Evolutionary conservation across 2,888 invertebrate genomes (phyloP), one percentile per base, ranked within the genome.

Genomic region (Chalcis sispes): DNA sequence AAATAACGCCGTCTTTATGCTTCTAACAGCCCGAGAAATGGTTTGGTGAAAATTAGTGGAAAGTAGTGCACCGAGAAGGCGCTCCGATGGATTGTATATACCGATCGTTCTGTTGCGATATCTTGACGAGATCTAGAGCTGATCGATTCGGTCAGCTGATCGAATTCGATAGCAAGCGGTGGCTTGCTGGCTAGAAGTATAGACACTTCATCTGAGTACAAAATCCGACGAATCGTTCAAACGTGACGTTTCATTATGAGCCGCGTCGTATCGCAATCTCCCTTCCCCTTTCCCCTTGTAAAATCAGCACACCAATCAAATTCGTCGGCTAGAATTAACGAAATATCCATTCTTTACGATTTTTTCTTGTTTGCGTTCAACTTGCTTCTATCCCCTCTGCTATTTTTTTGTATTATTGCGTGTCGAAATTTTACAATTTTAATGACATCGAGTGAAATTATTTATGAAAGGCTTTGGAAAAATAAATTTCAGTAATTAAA

Each of bases 211-310:
- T n/a, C n/a, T 42, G 15, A 13, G 15, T n/a, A 20, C 7, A 23
- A 20, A 20, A 20, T 7, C 32, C 27, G 61, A 52, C 42, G 52
- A 56, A 70, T 71, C 64, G 75, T 13, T 71, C 70, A 32, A 66
- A 71, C 71, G 71, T 75, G 59, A 71, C 65, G 71, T 71, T 52
- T 66, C 65, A 75, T 71, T 75, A 75, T 40, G 27, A 64, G 52
- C 36, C 52, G 13, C 59, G 10, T n/a, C 18, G 29, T 69, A 69
- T 74, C 69, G 74, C 62, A 69, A 69, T 66, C 54, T 36, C 25
- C 29, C n/a, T n/a, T n/a, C n/a, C n/a, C n/a, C n/a, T n/a, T n/a
- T n/a, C n/a, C n/a, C n/a, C n/a, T n/a, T 36, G 29, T 42, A 46
- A 65, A 40, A 32, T 18, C 25, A 36, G 65, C 20, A 13, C 32